Evolutionary conservation across 2,888 invertebrate species (phyloP).

Genomic region (Druceiella hillmani): DNA sequence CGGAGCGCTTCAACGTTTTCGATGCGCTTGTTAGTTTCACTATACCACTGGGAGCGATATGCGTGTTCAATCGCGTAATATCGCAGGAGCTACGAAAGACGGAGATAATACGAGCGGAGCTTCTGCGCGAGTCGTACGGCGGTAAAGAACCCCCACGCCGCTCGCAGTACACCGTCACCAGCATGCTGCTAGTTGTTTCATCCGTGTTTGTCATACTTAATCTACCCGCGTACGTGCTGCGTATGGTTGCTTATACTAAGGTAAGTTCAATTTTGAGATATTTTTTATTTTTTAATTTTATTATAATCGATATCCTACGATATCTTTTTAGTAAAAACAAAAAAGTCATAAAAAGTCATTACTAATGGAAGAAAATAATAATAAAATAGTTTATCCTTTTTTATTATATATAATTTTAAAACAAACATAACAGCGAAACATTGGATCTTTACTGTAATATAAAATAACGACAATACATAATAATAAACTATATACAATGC

Average conservation of each 20-base stretch:
- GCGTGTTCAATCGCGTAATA: slow-evolving; percentile 68
- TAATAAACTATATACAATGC: too few relatives aligned
- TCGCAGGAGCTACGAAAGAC: slow-evolving; percentile 32
- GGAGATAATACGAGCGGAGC: slow-evolving; percentile 19
- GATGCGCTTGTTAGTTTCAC: slow-evolving; percentile 71
- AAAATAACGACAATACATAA: too few relatives aligned
- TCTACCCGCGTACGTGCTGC: slow-evolving; percentile 68
- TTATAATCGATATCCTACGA: too few relatives aligned
- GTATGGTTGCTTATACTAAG: slow-evolving; percentile 57
- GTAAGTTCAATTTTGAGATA: too few relatives aligned
- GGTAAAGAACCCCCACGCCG: slow-evolving; percentile 35
- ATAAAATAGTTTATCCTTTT: too few relatives aligned
- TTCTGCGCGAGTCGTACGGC: slow-evolving; percentile 11
- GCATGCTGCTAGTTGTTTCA: slow-evolving; percentile 78
- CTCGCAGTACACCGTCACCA: slow-evolving; percentile 67
- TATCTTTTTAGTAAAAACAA: too few relatives aligned
- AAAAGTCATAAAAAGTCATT: too few relatives aligned
- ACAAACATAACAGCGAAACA: too few relatives aligned
- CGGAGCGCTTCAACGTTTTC: slow-evolving; percentile 59
- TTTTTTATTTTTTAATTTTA: too few relatives aligned
- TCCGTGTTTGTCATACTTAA: slow-evolving; percentile 73
- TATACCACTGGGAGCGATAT: slow-evolving; percentile 65
- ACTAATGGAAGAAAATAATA: too few relatives aligned
- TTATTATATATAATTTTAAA: too few relatives aligned
- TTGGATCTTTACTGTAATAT: too few relatives aligned